A percentile compares a stretch with the other conserved stretches of the same genome.
These are phyloP conservation scores for Cynaeus angustus DNA, from an alignment of 2,888 invertebrate species.

Conservation along the genomic window DNA sequence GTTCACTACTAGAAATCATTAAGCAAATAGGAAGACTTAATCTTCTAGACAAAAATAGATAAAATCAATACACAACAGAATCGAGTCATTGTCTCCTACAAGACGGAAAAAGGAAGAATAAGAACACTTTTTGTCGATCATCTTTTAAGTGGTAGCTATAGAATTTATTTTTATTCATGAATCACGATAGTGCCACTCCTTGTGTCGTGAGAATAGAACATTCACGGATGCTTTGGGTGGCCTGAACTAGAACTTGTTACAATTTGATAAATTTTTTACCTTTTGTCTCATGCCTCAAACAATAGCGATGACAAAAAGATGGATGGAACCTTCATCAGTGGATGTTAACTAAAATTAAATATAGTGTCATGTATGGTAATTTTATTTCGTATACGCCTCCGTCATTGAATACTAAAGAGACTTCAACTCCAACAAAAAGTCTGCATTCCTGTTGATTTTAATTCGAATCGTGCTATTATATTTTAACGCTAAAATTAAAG, in stretches of 20 bases:
- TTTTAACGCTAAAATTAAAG: not conserved
- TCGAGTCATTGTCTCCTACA: not conserved
- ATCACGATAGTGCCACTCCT: constrained; percentile 14
- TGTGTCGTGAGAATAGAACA: constrained; percentile 5
- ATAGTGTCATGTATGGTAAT: constrained; percentile 4
- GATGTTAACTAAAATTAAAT: not conserved
- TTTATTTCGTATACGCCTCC: not conserved
- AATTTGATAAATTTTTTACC: not conserved
- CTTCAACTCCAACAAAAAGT: too few relatives aligned
- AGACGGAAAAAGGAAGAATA: not conserved
- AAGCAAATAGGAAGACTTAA: not conserved
- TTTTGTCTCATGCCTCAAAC: not conserved
- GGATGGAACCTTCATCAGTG: not conserved
- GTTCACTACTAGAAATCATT: not conserved
- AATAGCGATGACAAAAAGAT: not conserved
- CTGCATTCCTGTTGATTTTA: too few relatives aligned
- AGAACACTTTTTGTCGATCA: not conserved
- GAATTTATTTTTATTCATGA: constrained; percentile 18
- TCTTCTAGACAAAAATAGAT: not conserved
- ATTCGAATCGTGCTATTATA: too few relatives aligned
- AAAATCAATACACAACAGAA: not conserved
- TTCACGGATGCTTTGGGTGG: not conserved
- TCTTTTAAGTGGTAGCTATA: not conserved
- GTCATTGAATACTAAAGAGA: too few relatives aligned
- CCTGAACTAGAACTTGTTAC: constrained; percentile 1